A percentile compares a stretch with the other conserved stretches of the same genome.
phyloP scores from a whole-genome alignment of 2,797 vertebrate genomes.

The Crocidura indochinensis region DNA sequence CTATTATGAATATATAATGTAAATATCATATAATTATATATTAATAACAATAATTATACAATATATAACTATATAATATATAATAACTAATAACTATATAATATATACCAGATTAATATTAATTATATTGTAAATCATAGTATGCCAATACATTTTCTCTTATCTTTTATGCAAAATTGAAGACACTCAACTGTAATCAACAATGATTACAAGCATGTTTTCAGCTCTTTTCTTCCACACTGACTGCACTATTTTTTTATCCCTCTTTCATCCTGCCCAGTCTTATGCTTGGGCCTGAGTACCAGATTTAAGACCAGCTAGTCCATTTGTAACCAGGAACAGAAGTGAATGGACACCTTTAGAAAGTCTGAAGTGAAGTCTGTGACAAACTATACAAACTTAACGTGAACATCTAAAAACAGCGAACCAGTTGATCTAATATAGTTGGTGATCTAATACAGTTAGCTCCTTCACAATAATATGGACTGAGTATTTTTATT shows the following conservation, averaged over 20 bases:
- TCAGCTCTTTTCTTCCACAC: neutral
- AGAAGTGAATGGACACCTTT: neutral
- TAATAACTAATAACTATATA: too few relatives aligned
- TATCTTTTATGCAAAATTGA: slow-evolving; percentile 27
- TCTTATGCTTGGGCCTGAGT: neutral
- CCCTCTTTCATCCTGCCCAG: neutral
- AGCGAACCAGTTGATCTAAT: neutral
- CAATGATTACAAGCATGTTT: neutral
- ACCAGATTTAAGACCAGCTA: neutral
- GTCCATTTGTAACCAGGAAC: neutral
- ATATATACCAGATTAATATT: too few relatives aligned
- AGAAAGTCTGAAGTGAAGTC: neutral
- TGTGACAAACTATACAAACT: neutral
- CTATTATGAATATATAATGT: too few relatives aligned
- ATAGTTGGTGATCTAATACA: neutral
- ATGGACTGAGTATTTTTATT: neutral
- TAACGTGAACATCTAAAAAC: neutral
- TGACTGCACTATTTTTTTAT: neutral
- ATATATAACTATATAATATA: too few relatives aligned
- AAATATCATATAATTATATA: too few relatives aligned
- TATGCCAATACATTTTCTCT: too few relatives aligned
- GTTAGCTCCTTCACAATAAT: neutral
- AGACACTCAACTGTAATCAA: neutral
- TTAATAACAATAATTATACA: too few relatives aligned
- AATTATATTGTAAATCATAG: too few relatives aligned